Conservation (phyloP, 2,888 invertebrate species). For the Tortricodes alternella region DNA sequence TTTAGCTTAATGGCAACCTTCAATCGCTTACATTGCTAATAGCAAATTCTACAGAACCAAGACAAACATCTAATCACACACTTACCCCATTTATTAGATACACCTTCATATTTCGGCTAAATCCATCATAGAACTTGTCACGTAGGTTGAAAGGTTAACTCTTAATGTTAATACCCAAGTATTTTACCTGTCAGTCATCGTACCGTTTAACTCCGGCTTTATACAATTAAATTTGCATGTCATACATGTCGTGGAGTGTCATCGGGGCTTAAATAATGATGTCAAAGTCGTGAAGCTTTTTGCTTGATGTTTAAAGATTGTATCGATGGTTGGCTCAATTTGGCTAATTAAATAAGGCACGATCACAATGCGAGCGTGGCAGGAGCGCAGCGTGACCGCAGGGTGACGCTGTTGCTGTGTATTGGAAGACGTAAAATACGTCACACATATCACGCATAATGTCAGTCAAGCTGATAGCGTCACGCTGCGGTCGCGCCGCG, state of each 20-base stretch:
- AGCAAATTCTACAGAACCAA: slow-evolving; percentile 9
- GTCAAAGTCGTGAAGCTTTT: slow-evolving; percentile 30
- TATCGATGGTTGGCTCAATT: too few relatives aligned
- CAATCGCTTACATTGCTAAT: too few relatives aligned
- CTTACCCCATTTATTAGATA: neutral
- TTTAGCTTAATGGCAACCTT: too few relatives aligned
- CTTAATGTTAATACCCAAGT: slow-evolving; percentile 7
- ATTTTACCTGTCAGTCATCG: slow-evolving; percentile 24
- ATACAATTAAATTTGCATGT: slow-evolving; percentile 42
- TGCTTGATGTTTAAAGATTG: neutral
- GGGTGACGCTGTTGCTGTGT: too few relatives aligned
- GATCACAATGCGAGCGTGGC: too few relatives aligned
- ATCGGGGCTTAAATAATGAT: slow-evolving; percentile 41
- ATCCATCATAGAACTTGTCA: slow-evolving; percentile 27
- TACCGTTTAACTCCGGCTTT: slow-evolving; percentile 24
- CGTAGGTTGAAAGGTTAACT: slow-evolving; percentile 14
- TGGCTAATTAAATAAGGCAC: too few relatives aligned
- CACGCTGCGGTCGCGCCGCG: too few relatives aligned
- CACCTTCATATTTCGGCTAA: neutral
- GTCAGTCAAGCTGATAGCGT: too few relatives aligned
- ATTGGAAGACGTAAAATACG: too few relatives aligned
- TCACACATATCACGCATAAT: too few relatives aligned
- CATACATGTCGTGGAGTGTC: slow-evolving; percentile 42
- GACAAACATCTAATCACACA: neutral
- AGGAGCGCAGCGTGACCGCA: too few relatives aligned